Base-by-base conservation (phyloP, 2,888 invertebrate genomes). In the Mechanitis mazaeus region DNA sequence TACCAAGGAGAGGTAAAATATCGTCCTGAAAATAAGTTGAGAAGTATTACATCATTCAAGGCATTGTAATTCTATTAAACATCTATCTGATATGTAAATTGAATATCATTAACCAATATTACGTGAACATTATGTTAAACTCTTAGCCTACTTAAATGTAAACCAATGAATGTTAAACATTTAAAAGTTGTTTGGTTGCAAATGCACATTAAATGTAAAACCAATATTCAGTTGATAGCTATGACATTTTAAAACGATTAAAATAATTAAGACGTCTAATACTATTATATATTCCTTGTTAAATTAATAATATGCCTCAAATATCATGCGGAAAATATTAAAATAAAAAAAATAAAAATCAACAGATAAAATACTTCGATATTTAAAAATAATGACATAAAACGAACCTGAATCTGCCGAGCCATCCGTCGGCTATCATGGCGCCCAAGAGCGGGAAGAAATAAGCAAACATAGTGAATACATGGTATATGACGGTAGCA, bases 401-500 rank as follows among this genome's bases (percentile, higher is more conserved):
- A 59, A 69, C 67, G 72, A 81, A 91, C 91, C 91, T 94, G 87
- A 95, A 99, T 87, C 97, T 95, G 58, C 98, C 98, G 54, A 98
- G 90, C 88, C 93, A 94, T 64, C 97, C 96, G 83, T 99, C 99
- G 0, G 99, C 97, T 47, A 99, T 85, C 76, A 98, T 95, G 35
- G 98, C 98, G 2, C 99, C 99, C 42, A 97, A 74, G 2, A 98
- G 71, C 0, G 98, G 97, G 68, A 95, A 95, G 84, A 97, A 94
- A 89, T 96, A 99, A 9, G 96, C 96, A 72, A 98, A 90, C 94
- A 96, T 95, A 1, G 94, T 93, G 83, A 98, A 98, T 3, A 93
- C 86, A 81, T 99, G 99, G 84, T 95, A 99, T 62, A 97, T 92
- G 60, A 97, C 93, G 0, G 96, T 98, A 0, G 98, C 93, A 0